Base-by-base conservation (phyloP, 2,797 vertebrate species). In the Caiman crocodilus region DNA sequence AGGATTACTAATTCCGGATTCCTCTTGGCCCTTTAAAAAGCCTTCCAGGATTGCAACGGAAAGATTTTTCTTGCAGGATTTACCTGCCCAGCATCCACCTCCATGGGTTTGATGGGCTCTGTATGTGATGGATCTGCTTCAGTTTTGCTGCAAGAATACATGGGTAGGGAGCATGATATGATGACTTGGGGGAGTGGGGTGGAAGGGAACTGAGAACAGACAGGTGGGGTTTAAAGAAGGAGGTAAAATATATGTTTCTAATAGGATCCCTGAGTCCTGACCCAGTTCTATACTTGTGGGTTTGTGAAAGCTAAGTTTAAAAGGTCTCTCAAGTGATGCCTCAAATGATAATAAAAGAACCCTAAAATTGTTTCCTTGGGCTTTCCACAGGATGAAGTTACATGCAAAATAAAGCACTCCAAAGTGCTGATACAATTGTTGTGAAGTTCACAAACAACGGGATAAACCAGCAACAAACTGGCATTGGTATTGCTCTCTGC, bases 301-400 rank as follows among this genome's bases (percentile, higher is more conserved):
- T 50, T 71, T 18, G 56, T 71, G 30, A 88, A 88, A 80, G 82
- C 60, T 4, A 74, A 5, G 2, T 30, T 23, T 71, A 76, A 13
- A 13, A 57, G 56, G 7, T 8, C 21, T 85, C 9, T 3, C 58
- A 83, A 20, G 12, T 0, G 0, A 89, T 60, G 10, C 3, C 7
- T 42, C 25, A 89, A 5, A 25, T 64, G 61, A 74, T 7, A 69
- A 67, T 67, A 67, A 69, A 21, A 30, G 16, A 65, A 35, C 32
- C 23, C 10, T 69, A 69, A 35, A 69, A 35, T 69, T 35, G 67
- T 69, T 69, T 32, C 32, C 67, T 35, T 69, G 20, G 20, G 30
- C 18, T 35, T 35, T 32, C 35, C 65, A 69, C n/a, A 10, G 20
- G n/a, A 67, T 17, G n/a, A 67, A 21, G n/a, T 60, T 23, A 60